phyloP scores from a whole-genome alignment of 2,888 invertebrate species.

The Spilarctia lutea region DNA sequence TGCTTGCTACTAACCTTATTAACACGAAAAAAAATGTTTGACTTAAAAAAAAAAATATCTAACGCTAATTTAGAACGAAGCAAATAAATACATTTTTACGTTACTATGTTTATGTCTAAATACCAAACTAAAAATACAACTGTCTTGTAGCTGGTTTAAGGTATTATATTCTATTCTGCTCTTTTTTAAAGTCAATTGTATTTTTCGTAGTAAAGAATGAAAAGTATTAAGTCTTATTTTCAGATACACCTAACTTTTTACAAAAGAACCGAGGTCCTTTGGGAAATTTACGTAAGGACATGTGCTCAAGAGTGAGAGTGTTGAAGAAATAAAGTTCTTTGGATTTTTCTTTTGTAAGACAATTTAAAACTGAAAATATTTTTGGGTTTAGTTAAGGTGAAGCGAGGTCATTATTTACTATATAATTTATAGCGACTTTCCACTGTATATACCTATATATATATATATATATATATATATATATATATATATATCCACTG shows the following conservation, averaged over 20 bases:
- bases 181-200: neutral
- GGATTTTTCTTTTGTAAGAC: neutral
- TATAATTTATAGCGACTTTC: neutral
- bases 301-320: neutral
- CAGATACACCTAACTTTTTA: neutral
- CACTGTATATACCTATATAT: no score
- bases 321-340: neutral
- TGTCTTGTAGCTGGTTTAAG: neutral
- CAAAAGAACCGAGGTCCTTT: slow-evolving; percentile 6
- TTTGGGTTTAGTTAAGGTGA: neutral
- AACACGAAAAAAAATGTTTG: neutral
- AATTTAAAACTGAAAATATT: neutral
- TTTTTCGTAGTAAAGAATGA: slow-evolving; percentile 1
- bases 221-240: neutral
- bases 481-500: no score
- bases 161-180: neutral
- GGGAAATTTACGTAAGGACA: slow-evolving; percentile 3
- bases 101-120: neutral
- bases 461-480: no score
- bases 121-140: neutral
- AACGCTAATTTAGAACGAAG: no score
- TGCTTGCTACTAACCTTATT: neutral
- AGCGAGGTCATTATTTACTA: neutral
- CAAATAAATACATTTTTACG: no score
- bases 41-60: no score